Conservation (phyloP, 2,888 invertebrate species). For the Ophion costatus region DNA sequence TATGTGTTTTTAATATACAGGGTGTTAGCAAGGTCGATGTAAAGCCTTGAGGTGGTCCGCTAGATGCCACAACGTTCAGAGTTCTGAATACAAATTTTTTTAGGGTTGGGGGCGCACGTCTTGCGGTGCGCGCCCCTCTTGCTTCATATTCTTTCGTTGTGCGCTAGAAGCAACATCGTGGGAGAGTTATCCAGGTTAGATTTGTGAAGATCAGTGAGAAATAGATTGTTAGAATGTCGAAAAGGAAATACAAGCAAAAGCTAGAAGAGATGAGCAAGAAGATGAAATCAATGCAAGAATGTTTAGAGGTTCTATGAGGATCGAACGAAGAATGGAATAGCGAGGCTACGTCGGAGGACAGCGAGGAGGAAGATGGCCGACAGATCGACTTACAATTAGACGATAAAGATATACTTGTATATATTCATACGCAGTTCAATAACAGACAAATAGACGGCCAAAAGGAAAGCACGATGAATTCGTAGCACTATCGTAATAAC, state of each 20-base stretch:
- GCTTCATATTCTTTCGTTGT: constrained; percentile 24
- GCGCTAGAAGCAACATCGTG: constrained; percentile 9
- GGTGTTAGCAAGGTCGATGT: too few relatives aligned
- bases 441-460: not conserved
- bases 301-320: not conserved
- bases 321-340: not conserved
- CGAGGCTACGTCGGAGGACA: not conserved
- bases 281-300: not conserved
- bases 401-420: too few relatives aligned
- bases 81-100: too few relatives aligned
- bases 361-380: constrained; percentile 21
- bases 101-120: not conserved
- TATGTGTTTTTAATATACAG: too few relatives aligned
- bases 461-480: too few relatives aligned
- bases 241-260: not conserved
- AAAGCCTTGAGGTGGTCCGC: too few relatives aligned
- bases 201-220: too few relatives aligned
- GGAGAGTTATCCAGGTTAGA: too few relatives aligned
- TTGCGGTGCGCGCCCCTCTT: too few relatives aligned
- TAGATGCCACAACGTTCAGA: too few relatives aligned
- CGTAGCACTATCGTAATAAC: too few relatives aligned
- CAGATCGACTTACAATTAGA: constrained; percentile 1
- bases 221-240: not conserved
- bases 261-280: constrained; percentile 7
- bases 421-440: too few relatives aligned